Evolutionary conservation across 1,140 invertebrate species (phyloP).

Genomic region (Papilio dardanus): DNA sequence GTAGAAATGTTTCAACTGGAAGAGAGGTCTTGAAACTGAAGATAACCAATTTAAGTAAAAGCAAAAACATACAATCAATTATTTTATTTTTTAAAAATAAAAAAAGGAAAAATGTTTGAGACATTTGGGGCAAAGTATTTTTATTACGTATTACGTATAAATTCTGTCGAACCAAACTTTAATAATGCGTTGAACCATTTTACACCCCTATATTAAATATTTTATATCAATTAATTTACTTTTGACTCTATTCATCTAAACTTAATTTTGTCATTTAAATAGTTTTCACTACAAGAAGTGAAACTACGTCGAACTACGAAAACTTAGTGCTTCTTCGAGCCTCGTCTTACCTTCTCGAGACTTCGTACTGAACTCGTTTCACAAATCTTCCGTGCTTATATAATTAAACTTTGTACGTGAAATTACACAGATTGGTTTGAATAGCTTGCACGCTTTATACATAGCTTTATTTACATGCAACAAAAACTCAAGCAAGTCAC

Average conservation of each 20-base stretch:
- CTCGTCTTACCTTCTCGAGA: slow-evolving; percentile 3
- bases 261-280: not conserved
- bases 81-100: too few relatives aligned
- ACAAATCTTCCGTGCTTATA: not conserved
- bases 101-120: too few relatives aligned
- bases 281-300: not conserved
- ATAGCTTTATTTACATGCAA: not conserved
- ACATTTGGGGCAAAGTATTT: too few relatives aligned
- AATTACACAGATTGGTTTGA: slow-evolving; percentile 9
- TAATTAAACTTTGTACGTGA: slow-evolving; percentile 3
- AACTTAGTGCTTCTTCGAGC: not conserved
- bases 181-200: not conserved
- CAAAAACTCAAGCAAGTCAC: not conserved
- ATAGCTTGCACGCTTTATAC: not conserved
- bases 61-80: too few relatives aligned
- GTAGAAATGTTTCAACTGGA: too few relatives aligned
- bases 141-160: not conserved
- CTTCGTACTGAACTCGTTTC: not conserved
- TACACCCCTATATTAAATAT: not conserved
- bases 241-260: not conserved
- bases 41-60: too few relatives aligned
- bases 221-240: not conserved
- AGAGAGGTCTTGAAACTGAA: too few relatives aligned
- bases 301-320: slow-evolving; percentile 2
- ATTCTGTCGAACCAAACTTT: too few relatives aligned